Base-by-base conservation (phyloP, 2,113 vertebrate species). In the Ailuropoda melanoleuca region DNA sequence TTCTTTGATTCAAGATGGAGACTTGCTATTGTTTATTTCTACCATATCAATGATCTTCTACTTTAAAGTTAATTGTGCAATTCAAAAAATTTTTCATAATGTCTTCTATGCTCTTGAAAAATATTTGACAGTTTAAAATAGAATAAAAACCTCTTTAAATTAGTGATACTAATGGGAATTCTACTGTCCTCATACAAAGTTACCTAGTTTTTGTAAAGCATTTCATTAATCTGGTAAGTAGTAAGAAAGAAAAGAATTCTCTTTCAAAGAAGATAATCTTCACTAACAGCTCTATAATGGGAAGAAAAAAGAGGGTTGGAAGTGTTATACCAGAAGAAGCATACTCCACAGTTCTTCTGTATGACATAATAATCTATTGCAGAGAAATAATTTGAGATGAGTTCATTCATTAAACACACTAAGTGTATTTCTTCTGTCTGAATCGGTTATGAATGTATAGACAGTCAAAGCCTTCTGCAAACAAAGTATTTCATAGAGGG, bases 11-110 rank as follows among this genome's bases (percentile, higher is more conserved):
- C 72, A 97, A 95, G 14, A 92, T 91, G 46, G 77, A 93, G 68
- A 97, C 39, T 93, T 92, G 46, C 31, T 97, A 95, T 90, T 98
- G 74, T 90, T 97, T 95, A 90, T 95, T 97, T 93, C 87, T 96
- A 70, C 18, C 77, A 26, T 55, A 80, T 70, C 75, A 85, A 39
- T 87, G 58, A 68, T 88, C 70, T 97, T 93, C 43, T 13, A 90
- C 39, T 93, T 95, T 88, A 88, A 95, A 97, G 62, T 94, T 97
- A 95, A 90, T 87, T 92, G n/a, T 90, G 31, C n/a, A 93, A 83
- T 88, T 85, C 34, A 95, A 96, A 74, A 46, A 58, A 19, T 12
- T 84, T 87, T 62, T 84, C 3, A 39, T 50, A 75, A 43, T 55
- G 31, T 85, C 84, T 88, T 93, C 43, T 85, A 64, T 95, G 75